Evolutionary conservation across 2,797 vertebrate species (phyloP).

Genomic region (Leptoclinus maculatus): DNA sequence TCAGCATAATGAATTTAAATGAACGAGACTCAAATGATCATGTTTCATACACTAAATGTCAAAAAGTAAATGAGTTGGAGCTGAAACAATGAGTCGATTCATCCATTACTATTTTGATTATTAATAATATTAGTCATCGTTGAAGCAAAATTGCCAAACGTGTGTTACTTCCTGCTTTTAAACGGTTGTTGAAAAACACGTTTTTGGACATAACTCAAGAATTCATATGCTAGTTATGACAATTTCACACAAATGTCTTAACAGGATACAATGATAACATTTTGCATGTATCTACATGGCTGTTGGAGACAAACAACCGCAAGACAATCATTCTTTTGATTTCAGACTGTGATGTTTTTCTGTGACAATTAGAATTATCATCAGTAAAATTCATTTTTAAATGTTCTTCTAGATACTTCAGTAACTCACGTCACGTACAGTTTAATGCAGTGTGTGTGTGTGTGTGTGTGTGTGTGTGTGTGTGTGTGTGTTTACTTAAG

Average conservation of each 20-base stretch:
- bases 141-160: neutral
- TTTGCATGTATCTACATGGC: neutral
- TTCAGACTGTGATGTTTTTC: neutral
- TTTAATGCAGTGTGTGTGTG: conserved; percentile 2
- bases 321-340: neutral
- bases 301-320: neutral
- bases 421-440: conserved; percentile 4
- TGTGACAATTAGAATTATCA: neutral
- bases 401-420: neutral
- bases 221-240: neutral
- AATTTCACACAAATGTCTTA: neutral
- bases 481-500: conserved; percentile 63
- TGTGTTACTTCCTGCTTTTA: neutral
- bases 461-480: conserved; percentile 2
- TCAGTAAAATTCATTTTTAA: neutral
- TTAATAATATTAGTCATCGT: neutral
- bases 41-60: neutral
- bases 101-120: neutral
- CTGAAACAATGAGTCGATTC: too few species aligned
- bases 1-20: neutral
- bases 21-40: neutral
- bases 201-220: neutral
- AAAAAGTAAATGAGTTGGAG: neutral
- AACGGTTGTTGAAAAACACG: neutral
- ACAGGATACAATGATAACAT: neutral